These are phyloP conservation scores for Amphiprion ocellaris DNA, from an alignment of 2,113 vertebrate species.

Conservation along the genomic window DNA sequence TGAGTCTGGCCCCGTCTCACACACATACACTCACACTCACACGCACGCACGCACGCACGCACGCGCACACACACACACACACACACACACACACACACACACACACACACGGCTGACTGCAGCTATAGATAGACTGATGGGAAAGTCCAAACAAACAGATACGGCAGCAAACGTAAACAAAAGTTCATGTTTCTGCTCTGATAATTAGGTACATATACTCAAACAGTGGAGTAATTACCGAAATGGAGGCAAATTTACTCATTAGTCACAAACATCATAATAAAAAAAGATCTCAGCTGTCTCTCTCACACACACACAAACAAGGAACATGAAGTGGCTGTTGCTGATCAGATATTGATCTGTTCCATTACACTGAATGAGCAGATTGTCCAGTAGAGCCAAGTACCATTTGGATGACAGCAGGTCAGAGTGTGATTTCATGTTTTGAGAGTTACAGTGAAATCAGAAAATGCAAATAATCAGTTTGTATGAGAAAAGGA, in stretches of 20 bases:
- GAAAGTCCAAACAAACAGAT: conserved; percentile 22
- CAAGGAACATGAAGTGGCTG: conserved; percentile 8
- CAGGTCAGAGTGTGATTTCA: conserved; percentile 3
- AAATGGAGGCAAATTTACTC: conserved; percentile 20
- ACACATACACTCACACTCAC: conserved; percentile 1
- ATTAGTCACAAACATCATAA: conserved; percentile 7
- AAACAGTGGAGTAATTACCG: conserved; percentile 6
- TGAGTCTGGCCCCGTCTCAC: conserved; percentile 34
- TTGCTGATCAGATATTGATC: conserved; percentile 31
- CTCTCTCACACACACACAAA: conserved; percentile 8
- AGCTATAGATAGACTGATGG: conserved; percentile 48
- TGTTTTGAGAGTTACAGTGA: not conserved
- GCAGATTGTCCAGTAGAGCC: conserved; percentile 15
- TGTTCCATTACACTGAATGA: conserved; percentile 18
- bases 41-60: conserved; percentile 23
- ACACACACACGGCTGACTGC: conserved; percentile 28
- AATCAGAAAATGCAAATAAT: not conserved
- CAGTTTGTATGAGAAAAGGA: not conserved
- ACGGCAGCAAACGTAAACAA: conserved; percentile 16
- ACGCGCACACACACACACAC: conserved; percentile 8
- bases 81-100: conserved; percentile 1
- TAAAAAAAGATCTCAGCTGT: not conserved
- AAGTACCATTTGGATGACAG: conserved; percentile 17
- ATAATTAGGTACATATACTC: conserved; percentile 29
- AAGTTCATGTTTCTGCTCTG: conserved; percentile 26